Percentiles rank a stretch among this genome's conserved stretches.
These are phyloP conservation scores for Spodoptera litura DNA, from an alignment of 1,140 invertebrate species.

Conservation along the genomic window DNA sequence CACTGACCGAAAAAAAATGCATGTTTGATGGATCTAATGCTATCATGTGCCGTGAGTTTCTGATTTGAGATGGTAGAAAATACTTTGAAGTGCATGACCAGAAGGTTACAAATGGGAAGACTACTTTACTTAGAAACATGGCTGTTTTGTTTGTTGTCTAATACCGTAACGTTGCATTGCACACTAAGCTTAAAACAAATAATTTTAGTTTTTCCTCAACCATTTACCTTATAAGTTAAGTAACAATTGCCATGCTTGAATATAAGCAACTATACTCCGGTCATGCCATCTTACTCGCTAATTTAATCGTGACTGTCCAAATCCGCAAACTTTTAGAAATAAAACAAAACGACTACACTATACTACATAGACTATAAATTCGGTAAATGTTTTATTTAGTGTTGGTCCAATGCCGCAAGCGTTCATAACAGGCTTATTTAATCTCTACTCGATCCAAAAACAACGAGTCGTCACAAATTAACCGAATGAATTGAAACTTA, in stretches of 20 bases:
- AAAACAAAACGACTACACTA: slow-evolving; percentile 6
- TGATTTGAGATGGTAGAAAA: no score
- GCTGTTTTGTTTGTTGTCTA: no score
- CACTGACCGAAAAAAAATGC: no score
- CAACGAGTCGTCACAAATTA: slow-evolving; percentile 17
- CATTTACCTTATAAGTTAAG: background rate
- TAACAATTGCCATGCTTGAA: background rate
- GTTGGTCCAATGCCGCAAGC: background rate
- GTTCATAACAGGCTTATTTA: slow-evolving; percentile 16
- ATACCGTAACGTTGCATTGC: no score
- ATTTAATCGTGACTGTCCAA: background rate
- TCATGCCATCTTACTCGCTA: background rate
- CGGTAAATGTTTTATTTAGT: slow-evolving; percentile 9
- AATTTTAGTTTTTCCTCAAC: no score
- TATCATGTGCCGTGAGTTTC: no score
- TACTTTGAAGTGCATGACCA: no score
- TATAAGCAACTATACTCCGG: background rate
- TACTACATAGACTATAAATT: background rate
- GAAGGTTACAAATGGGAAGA: no score
- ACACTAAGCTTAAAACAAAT: no score
- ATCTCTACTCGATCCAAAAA: slow-evolving; percentile 26
- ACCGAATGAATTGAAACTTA: slow-evolving; percentile 8
- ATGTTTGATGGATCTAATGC: no score
- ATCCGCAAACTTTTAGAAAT: background rate
- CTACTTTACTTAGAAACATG: no score